Evolutionary conservation across 2,113 vertebrate species (phyloP).

Genomic region (Rhinoderma darwinii): DNA sequence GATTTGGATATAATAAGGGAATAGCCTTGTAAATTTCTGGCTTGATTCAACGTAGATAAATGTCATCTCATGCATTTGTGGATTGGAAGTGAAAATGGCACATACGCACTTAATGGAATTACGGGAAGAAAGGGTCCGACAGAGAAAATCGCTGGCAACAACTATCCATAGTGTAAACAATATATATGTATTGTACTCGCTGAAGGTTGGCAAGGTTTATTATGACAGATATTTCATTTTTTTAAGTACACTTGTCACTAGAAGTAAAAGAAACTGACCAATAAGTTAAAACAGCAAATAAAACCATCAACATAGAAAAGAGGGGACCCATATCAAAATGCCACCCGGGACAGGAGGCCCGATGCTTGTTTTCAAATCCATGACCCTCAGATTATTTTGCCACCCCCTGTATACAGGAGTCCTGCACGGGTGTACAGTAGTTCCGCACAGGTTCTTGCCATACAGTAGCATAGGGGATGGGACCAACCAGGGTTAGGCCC

Average conservation of each 20-base stretch:
- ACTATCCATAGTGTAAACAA: not conserved
- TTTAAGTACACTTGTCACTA: not conserved
- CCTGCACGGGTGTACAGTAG: too few species aligned
- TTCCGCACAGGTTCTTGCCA: too few species aligned
- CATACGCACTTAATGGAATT: slow-evolving; percentile 5
- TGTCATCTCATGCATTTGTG: not conserved
- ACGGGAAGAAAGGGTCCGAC: not conserved
- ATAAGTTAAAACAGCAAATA: not conserved
- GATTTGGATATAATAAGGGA: slow-evolving; percentile 15
- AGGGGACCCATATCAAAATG: too few species aligned
- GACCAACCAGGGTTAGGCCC: too few species aligned
- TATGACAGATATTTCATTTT: not conserved
- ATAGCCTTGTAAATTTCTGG: slow-evolving; percentile 3
- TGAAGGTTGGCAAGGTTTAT: too few species aligned
- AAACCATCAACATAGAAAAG: not conserved
- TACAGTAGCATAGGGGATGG: too few species aligned
- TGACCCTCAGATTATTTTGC: too few species aligned
- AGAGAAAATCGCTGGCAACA: not conserved
- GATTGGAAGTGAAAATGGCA: not conserved
- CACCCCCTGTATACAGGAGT: too few species aligned
- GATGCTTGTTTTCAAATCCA: too few species aligned
- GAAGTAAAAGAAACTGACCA: too few species aligned
- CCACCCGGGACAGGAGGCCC: too few species aligned
- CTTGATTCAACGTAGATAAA: not conserved
- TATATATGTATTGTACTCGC: not conserved